These are phyloP conservation scores for Actinemys pallida DNA, from an alignment of 2,113 vertebrate genomes.

Conservation along the genomic window DNA sequence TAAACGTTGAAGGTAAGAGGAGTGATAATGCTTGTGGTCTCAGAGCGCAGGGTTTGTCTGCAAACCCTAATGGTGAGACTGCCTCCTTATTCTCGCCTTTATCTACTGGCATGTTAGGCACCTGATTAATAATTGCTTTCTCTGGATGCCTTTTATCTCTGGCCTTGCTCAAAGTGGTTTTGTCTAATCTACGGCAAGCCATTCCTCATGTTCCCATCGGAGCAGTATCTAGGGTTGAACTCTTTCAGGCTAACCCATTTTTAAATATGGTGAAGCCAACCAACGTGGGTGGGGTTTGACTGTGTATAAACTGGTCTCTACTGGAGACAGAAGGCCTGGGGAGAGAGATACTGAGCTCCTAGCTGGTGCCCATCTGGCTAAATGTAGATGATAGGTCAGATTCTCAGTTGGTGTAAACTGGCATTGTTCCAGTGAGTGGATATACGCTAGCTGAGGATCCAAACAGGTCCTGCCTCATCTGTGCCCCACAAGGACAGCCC, in stretches of 20 bases:
- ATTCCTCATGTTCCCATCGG: constrained; percentile 14
- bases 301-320: background rate
- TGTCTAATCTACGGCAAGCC: constrained; percentile 37
- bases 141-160: background rate
- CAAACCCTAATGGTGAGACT: background rate
- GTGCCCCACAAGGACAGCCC: background rate
- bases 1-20: constrained; percentile 44
- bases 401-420: background rate
- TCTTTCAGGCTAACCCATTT: constrained; percentile 13
- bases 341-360: background rate
- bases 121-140: background rate
- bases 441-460: background rate
- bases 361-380: background rate
- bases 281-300: background rate
- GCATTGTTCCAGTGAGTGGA: background rate
- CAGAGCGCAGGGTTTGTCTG: constrained; percentile 3
- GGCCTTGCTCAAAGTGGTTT: constrained; percentile 24
- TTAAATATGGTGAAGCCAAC: constrained; percentile 50
- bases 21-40: background rate
- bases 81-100: background rate
- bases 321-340: rapidly evolving
- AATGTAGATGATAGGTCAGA: background rate
- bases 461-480: rapidly evolving
- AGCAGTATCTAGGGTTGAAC: constrained; percentile 4
- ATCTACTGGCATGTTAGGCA: background rate